Evolutionary conservation across 1,140 invertebrate genomes (phyloP), one percentile per base, ranked within the genome.

Genomic region (Heliothis virescens): DNA sequence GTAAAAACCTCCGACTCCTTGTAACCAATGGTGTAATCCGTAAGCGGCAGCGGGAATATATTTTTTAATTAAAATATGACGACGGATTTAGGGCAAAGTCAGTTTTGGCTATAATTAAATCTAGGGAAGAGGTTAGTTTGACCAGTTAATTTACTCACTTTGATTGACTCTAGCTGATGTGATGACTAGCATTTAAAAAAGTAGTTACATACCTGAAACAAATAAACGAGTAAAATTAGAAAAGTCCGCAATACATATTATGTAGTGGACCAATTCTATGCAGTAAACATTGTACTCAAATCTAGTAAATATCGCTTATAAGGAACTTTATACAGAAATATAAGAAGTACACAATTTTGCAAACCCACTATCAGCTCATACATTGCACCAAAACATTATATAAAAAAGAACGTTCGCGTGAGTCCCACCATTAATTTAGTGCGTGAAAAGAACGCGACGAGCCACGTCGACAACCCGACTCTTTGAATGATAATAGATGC

Each of bases 371-470:
- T 16, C 26, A 21, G 34, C 72, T 72, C 41, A 18, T 21, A 63
- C 12, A 18, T 80, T 79, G 12, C 15, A 47, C 63, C 79, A 78
- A 13, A 52, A 50, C 15, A 50, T 65, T 63, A 63, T 55, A 73
- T 75, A 80, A 90, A 90, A 53, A 91, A 86, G 83, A 85, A 53
- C 41, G 80, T 87, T 92, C 83, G 92, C 90, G 92, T 92, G 91
- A 88, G 86, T 82, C 81, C 80, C 67, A 75, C 86, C 91, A 93
- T 93, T 92, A 93, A 92, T 92, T 92, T 91, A 85, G 87, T 90
- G 90, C 89, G 89, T 93, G 89, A 92, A 92, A 93, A 90, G 90
- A 92, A 88, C 81, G 83, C 79, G 80, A 83, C 63, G 72, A 69
- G 76, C 10, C 1, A 60, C 48, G 48, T 47, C 57, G 72, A 74